Percentiles rank a stretch among this genome's conserved stretches.
phyloP scores from a whole-genome alignment of 2,888 invertebrate genomes.

The Habrosyne pyritoides region DNA sequence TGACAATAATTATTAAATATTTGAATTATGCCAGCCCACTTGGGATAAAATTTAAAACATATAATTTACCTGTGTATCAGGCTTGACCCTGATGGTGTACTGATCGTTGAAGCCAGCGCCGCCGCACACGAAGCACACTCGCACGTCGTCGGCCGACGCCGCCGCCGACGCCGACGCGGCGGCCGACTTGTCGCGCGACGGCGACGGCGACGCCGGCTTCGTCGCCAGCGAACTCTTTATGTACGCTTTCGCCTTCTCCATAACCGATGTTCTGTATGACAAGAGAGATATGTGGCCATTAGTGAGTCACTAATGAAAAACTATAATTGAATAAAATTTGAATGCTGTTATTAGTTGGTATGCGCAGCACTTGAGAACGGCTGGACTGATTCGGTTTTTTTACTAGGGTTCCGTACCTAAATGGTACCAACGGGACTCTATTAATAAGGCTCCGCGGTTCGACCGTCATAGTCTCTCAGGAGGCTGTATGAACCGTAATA shows the following conservation, averaged over 20 bases:
- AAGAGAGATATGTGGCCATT: background rate
- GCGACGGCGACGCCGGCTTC: conserved; percentile 79
- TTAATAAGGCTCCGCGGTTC: no score
- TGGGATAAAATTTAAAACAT: background rate
- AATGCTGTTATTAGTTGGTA: no score
- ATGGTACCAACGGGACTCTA: no score
- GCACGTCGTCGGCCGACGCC: conserved; percentile 78
- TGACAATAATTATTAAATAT: no score
- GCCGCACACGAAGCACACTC: conserved; percentile 87
- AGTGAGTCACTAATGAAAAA: no score
- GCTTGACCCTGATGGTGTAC: conserved; percentile 85
- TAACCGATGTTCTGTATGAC: conserved; percentile 35
- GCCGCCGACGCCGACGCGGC: conserved; percentile 68
- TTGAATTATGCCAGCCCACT: no score
- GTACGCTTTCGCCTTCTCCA: conserved; percentile 88
- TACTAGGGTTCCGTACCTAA: no score
- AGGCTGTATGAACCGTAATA: no score
- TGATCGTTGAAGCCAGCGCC: conserved; percentile 88
- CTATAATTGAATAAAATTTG: no score
- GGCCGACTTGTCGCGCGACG: conserved; percentile 71
- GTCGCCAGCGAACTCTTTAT: conserved; percentile 88
- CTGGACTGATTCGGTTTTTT: no score
- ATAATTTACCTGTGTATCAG: conserved; percentile 65
- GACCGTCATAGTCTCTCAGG: no score
- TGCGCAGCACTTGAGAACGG: no score